phyloP scores from a whole-genome alignment of 92 coral and sea anemone genomes.

The Nematostella vectensis region DNA sequence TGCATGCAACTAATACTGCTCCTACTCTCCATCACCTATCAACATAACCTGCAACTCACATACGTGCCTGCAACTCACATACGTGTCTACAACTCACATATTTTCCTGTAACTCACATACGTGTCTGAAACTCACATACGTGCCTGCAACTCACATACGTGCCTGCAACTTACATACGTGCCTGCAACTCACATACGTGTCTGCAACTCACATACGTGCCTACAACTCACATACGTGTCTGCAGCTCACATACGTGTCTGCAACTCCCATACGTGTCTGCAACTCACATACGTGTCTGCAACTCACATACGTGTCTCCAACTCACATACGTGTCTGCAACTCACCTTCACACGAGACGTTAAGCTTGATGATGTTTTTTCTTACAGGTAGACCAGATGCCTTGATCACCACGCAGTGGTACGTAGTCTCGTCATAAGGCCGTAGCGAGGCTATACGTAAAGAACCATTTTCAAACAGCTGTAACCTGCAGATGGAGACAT shows the following conservation, averaged over 20 bases:
- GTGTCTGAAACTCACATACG: no score
- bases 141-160: no score
- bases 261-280: no score
- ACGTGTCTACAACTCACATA: no score
- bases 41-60: no score
- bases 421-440: slow-evolving; percentile 16
- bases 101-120: no score
- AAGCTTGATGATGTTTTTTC: not conserved
- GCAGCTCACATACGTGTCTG: no score
- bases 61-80: no score
- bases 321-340: not conserved
- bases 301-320: not conserved
- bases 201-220: not conserved
- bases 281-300: not conserved
- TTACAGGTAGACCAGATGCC: slow-evolving; percentile 2
- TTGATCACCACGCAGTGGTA: slow-evolving; percentile 3
- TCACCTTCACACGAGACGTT: slow-evolving; percentile 4
- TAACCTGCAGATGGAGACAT: not conserved
- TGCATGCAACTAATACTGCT: no score
- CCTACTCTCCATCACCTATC: no score
- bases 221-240: not conserved
- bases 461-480: slow-evolving; percentile 15
- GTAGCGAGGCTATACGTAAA: slow-evolving; percentile 6
- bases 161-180: no score
- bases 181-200: no score